Conservation (phyloP, 1,140 invertebrate genomes). For the Gerris buenoi region DNA sequence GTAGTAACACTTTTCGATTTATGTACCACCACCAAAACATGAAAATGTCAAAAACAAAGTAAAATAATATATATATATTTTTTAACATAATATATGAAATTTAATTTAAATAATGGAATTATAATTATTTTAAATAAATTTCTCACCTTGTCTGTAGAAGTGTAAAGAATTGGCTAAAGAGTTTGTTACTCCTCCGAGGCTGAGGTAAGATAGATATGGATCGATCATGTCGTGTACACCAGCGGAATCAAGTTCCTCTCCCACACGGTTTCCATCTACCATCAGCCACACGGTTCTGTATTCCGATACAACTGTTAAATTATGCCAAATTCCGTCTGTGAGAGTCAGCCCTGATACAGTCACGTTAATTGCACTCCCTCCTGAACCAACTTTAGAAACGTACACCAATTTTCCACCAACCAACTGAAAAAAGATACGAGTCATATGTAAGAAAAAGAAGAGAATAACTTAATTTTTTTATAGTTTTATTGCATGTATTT, state of each 20-base stretch:
- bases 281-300: conserved; percentile 51
- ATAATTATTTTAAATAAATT: too few species aligned
- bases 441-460: too few species aligned
- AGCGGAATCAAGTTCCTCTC: conserved; percentile 66
- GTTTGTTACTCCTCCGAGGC: conserved; percentile 50
- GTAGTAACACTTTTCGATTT: too few species aligned
- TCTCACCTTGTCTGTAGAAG: conserved; percentile 31
- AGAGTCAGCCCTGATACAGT: conserved; percentile 36
- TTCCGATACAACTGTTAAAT: conserved; percentile 51
- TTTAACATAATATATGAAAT: background rate
- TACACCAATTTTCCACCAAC: conserved; percentile 53
- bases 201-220: conserved; percentile 65
- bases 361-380: conserved; percentile 54
- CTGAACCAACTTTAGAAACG: conserved; percentile 52
- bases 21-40: too few species aligned
- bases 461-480: too few species aligned
- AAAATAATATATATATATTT: background rate
- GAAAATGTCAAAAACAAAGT: too few species aligned
- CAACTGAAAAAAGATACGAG: conserved; percentile 35
- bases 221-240: conserved; percentile 82
- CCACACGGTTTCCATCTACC: conserved; percentile 50
- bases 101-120: background rate
- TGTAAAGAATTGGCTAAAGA: conserved; percentile 25
- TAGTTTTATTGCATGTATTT: too few species aligned
- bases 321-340: conserved; percentile 74